Conservation (phyloP, 2,797 vertebrate species). For the Thamnophis elegans region DNA sequence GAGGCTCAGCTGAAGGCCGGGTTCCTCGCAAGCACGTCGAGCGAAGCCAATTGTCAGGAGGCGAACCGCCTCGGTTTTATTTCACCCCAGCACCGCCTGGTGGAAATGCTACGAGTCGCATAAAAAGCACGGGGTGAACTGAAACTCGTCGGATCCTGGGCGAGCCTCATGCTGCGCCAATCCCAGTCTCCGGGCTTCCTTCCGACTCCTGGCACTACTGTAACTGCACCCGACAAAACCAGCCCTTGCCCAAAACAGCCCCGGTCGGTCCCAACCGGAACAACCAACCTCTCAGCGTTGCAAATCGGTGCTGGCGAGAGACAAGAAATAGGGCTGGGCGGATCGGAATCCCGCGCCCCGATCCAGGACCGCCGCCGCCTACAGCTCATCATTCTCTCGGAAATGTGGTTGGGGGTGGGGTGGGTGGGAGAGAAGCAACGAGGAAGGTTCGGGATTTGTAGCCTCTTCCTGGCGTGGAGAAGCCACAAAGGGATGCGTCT, state of each 20-base stretch:
- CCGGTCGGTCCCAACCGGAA: neutral
- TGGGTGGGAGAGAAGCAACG: neutral
- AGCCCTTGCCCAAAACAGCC: neutral
- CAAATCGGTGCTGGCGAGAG: neutral
- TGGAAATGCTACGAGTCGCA: neutral
- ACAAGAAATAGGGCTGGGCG: neutral
- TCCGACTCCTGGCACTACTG: neutral
- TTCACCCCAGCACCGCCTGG: neutral
- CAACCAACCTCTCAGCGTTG: no score
- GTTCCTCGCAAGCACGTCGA: neutral
- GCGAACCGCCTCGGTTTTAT: neutral
- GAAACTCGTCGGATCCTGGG: neutral
- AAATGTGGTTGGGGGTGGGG: neutral
- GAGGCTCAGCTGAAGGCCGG: neutral
- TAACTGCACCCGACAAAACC: neutral
- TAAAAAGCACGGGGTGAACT: no score
- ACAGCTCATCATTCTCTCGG: neutral
- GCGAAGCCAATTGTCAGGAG: neutral
- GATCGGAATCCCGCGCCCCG: neutral
- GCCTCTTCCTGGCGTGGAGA: neutral
- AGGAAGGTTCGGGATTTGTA: neutral
- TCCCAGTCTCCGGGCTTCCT: no score
- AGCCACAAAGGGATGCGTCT: neutral
- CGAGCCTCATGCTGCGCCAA: neutral
- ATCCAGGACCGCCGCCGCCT: neutral